Conservation (phyloP, 1,140 invertebrate genomes). For the Laodelphax striatellus region DNA sequence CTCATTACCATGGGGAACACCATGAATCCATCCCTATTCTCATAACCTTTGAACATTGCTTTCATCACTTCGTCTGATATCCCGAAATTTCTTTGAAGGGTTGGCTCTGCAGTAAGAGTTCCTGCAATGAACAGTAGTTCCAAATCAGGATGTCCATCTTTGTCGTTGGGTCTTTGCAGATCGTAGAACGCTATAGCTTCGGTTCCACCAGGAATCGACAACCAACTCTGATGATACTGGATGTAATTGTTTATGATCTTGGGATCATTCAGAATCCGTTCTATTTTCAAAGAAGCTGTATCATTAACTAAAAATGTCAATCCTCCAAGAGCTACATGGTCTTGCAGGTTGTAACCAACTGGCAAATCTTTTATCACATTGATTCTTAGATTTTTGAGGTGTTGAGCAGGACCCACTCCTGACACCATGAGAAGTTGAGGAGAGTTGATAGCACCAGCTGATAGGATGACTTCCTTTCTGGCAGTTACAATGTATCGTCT, state of each 20-base stretch:
- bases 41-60: constrained; percentile 37
- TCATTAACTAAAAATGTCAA: constrained; percentile 51
- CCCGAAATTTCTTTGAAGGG: constrained; percentile 41
- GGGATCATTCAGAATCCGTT: constrained; percentile 19
- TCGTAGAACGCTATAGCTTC: constrained; percentile 69
- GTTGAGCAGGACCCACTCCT: constrained; percentile 60
- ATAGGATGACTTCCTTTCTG: constrained; percentile 61
- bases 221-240: constrained; percentile 47
- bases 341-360: constrained; percentile 70
- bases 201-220: constrained; percentile 65
- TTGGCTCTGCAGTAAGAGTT: constrained; percentile 38
- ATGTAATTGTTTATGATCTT: constrained; percentile 34
- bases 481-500: constrained; percentile 43
- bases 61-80: constrained; percentile 42
- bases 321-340: constrained; percentile 59
- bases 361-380: constrained; percentile 52
- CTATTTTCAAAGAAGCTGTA: constrained; percentile 26
- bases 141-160: constrained; percentile 56
- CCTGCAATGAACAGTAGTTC: constrained; percentile 53
- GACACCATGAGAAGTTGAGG: constrained; percentile 71
- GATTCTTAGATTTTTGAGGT: constrained; percentile 46
- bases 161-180: constrained; percentile 47
- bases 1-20: constrained; percentile 56
- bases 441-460: constrained; percentile 59
- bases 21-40: constrained; percentile 42